Evolutionary conservation across 2,797 vertebrate genomes (phyloP), one percentile per base, ranked within the genome.

Genomic region (Brotula barbata): DNA sequence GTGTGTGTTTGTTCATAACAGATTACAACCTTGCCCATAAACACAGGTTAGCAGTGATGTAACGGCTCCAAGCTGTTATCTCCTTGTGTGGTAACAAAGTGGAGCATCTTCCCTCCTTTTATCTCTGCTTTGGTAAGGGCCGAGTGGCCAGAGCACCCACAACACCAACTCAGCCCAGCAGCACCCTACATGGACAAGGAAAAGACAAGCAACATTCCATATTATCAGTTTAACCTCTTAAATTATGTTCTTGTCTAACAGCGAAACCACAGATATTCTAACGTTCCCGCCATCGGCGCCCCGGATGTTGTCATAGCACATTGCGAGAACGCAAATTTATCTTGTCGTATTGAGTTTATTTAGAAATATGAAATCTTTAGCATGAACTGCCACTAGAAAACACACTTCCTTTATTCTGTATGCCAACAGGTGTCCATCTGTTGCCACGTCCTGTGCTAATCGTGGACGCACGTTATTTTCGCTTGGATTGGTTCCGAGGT

Each of bases 51-150:
- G 63, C 39, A 0, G 42, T 15, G 68, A 61, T 47, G 15, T 23
- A 19, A 42, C 21, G 1, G 1, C 6, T 0, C 1, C 42, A 0
- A 52, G 19, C 42, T 5, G 50, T 58, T 57, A 12, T 58, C 58
- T 80, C 80, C 75, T 68, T 67, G 48, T 73, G 83, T 77, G 80
- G 73, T 69, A 42, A 41, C 47, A n/a, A 12, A 49, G 28, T 2
- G 46, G 36, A 6, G 37, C 1, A 36, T 55, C 41, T 19, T 42
- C 21, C 3, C 34, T 15, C 4, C 13, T 17, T 14, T 8, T 0
- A 3, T 21, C n/a, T 16, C 9, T 2, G 15, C 39, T 12, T 3
- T 9, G 23, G 77, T 79, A 73, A 48, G 49, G 44, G 42, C 36
- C 64, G 61, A 44, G 64, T 14, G 25, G 40, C 14, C 54, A 33